Evolutionary conservation across 2,797 vertebrate genomes (phyloP).

Genomic region (Triplophysa yarkandensis): DNA sequence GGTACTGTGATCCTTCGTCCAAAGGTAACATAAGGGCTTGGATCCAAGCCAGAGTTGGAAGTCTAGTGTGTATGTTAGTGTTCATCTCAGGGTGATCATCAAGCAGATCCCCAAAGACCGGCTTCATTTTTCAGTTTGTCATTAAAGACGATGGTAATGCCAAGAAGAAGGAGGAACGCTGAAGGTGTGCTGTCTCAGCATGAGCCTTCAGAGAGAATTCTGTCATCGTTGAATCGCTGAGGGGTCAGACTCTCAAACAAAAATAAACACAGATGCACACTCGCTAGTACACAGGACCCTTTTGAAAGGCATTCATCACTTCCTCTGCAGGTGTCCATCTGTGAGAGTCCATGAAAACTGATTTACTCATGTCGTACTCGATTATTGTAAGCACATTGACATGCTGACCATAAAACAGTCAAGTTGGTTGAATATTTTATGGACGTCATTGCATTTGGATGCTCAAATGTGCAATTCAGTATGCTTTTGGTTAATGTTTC

Average conservation of each 20-base stretch:
- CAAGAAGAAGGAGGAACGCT: conserved; percentile 31
- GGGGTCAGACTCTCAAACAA: conserved; percentile 2
- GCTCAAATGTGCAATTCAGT: background rate
- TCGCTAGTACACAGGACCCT: conserved; percentile 3
- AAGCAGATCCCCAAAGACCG: conserved; percentile 43
- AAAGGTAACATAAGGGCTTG: conserved; percentile 50
- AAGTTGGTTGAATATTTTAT: background rate
- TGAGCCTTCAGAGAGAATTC: conserved; percentile 14
- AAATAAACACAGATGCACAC: conserved; percentile 46
- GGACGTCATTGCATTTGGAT: background rate
- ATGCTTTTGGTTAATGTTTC: background rate
- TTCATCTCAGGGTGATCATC: conserved; percentile 33
- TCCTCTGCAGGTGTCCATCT: conserved; percentile 45
- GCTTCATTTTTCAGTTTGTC: conserved; percentile 46
- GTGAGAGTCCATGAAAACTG: conserved; percentile 11
- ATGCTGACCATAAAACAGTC: background rate
- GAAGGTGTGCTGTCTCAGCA: conserved; percentile 31
- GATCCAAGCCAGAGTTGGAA: conserved; percentile 44
- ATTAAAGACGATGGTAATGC: conserved; percentile 39
- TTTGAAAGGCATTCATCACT: conserved; percentile 35
- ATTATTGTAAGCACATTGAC: background rate
- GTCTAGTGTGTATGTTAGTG: conserved; percentile 16
- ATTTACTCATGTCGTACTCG: conserved; percentile 1
- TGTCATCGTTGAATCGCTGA: conserved; percentile 19
- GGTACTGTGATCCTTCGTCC: conserved; percentile 57